Conservation (phyloP, 2,113 vertebrate genomes). For the Tauraco erythrolophus region DNA sequence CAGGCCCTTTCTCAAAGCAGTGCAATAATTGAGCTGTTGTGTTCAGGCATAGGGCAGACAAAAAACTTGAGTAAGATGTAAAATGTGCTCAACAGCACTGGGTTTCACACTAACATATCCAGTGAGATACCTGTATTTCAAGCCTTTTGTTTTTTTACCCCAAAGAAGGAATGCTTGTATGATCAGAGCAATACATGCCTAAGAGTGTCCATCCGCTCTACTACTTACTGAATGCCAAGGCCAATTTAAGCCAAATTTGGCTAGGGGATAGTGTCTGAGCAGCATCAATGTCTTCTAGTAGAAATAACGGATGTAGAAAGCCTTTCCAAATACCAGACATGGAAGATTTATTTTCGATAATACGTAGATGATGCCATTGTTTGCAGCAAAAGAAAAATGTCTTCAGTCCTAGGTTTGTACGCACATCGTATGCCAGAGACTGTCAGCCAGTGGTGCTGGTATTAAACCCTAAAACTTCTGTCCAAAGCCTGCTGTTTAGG, state of each 20-base stretch:
- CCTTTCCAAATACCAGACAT: neutral
- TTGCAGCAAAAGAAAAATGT: neutral
- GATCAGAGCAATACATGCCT: neutral
- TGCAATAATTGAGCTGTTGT: neutral
- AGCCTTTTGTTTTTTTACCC: neutral
- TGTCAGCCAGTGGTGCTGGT: neutral
- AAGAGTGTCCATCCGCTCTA: neutral
- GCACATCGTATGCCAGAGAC: neutral
- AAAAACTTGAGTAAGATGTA: neutral
- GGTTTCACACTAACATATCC: neutral
- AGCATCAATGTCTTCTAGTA: neutral
- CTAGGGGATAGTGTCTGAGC: neutral
- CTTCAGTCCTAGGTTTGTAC: neutral
- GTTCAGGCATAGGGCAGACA: neutral
- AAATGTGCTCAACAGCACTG: neutral
- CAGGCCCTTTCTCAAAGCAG: neutral
- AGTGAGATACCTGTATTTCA: neutral
- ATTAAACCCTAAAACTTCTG: neutral
- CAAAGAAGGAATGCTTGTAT: neutral
- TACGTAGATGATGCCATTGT: neutral
- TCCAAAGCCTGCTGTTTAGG: constrained; percentile 4
- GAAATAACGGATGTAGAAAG: neutral
- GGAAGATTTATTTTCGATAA: neutral
- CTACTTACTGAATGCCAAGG: neutral
- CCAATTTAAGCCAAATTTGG: neutral